Conservation (phyloP, 2,113 vertebrate species). For the Macaca nemestrina region DNA sequence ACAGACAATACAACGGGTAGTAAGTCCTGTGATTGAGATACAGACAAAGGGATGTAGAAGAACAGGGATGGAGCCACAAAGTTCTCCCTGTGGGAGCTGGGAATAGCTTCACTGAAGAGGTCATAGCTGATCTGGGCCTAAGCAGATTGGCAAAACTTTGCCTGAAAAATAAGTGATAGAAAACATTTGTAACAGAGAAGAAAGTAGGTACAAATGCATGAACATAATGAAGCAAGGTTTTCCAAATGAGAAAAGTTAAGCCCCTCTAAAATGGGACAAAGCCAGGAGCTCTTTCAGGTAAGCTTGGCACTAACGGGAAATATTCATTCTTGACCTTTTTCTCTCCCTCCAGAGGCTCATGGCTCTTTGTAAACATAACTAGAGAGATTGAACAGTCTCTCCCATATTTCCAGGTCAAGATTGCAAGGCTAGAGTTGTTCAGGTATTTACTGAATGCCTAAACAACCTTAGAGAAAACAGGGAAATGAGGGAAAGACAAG, state of each 20-base stretch:
- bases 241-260: not conserved
- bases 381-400: conserved; percentile 39
- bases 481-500: not conserved
- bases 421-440: conserved; percentile 45
- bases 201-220: not conserved
- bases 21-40: not conserved
- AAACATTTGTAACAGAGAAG: not conserved
- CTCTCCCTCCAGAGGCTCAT: conserved; percentile 7
- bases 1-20: not conserved
- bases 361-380: conserved; percentile 56
- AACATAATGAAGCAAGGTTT: not conserved
- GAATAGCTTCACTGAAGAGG: not conserved
- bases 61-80: not conserved
- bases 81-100: too few species aligned
- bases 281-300: not conserved
- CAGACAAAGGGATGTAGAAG: not conserved
- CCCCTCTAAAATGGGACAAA: not conserved
- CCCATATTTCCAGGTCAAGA: conserved; percentile 49
- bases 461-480: not conserved
- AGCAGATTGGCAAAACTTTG: not conserved
- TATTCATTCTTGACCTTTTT: conserved; percentile 43
- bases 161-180: not conserved
- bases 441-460: conserved; percentile 54
- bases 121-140: not conserved
- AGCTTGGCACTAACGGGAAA: conserved; percentile 18